A percentile compares a stretch with the other conserved stretches of the same genome.
Evolutionary conservation across 1,140 invertebrate species (phyloP).

Genomic region (Drosophila sp.): DNA sequence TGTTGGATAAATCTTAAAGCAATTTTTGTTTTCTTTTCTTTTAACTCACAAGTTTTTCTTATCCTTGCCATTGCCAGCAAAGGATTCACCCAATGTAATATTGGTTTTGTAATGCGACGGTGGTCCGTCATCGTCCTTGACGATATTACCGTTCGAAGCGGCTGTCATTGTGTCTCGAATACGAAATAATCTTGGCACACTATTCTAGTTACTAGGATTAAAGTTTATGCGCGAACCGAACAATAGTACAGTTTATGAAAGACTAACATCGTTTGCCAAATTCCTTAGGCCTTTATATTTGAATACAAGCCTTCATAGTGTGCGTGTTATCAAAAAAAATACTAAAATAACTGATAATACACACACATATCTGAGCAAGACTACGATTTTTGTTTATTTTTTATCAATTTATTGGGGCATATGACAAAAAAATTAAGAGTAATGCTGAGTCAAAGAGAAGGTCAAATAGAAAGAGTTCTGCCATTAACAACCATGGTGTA

Average conservation of each 20-base stretch:
- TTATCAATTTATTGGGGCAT: conserved; percentile 4
- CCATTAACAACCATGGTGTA: not conserved
- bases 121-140: conserved; percentile 60
- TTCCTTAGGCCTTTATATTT: conserved; percentile 15
- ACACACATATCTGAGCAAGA: conserved; percentile 1
- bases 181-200: not conserved
- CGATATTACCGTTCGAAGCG: conserved; percentile 54
- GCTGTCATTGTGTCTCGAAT: conserved; percentile 50
- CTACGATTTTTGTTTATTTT: not conserved
- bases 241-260: not conserved
- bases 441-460: conserved; percentile 8
- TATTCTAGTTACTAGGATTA: conserved; percentile 4
- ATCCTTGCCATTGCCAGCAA: conserved; percentile 43
- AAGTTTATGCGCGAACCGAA: not conserved
- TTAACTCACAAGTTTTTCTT: conserved; percentile 67
- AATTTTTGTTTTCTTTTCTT: not conserved
- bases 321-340: conserved; percentile 6
- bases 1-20: not conserved
- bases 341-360: conserved; percentile 14
- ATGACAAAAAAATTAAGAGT: not conserved
- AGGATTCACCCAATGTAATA: conserved; percentile 59
- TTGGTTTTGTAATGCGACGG: conserved; percentile 70
- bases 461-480: not conserved
- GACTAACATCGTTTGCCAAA: conserved; percentile 8
- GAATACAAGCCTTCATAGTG: conserved; percentile 4